Conservation (phyloP, 2,797 vertebrate species). For the Ptychobarbus kaznakovi region DNA sequence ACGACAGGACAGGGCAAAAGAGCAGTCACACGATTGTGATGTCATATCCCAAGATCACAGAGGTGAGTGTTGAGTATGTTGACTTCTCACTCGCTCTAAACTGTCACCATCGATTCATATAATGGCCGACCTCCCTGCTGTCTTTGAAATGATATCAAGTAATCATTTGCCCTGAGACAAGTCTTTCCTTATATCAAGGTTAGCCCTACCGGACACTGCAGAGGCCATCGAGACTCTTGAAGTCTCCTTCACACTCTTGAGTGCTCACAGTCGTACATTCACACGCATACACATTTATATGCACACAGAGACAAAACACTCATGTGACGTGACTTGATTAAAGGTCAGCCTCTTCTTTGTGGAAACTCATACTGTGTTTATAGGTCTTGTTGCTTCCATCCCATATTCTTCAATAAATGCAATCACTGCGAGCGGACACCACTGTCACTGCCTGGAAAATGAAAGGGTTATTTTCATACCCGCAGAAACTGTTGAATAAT, state of each 20-base stretch:
- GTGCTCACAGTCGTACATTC: neutral
- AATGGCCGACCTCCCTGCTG: slow-evolving; percentile 53
- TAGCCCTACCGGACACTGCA: slow-evolving; percentile 36
- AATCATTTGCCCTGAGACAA: slow-evolving; percentile 50
- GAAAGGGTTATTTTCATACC: slow-evolving; percentile 36
- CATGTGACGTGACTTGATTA: slow-evolving; percentile 41
- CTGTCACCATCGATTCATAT: slow-evolving; percentile 68
- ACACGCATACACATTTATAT: slow-evolving; percentile 26
- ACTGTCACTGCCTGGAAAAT: slow-evolving; percentile 10
- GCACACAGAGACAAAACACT: slow-evolving; percentile 39
- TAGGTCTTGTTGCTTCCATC: slow-evolving; percentile 28
- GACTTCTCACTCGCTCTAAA: slow-evolving; percentile 56
- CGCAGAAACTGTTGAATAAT: slow-evolving; percentile 36
- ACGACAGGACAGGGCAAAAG: slow-evolving; percentile 38
- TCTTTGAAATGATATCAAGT: slow-evolving; percentile 53
- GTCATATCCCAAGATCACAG: slow-evolving; percentile 39
- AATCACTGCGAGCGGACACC: slow-evolving; percentile 20
- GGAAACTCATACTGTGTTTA: slow-evolving; percentile 33
- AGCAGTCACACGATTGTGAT: slow-evolving; percentile 53
- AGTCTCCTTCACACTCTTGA: slow-evolving; percentile 37
- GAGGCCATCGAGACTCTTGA: slow-evolving; percentile 41
- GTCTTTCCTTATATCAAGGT: slow-evolving; percentile 57
- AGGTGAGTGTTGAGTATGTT: slow-evolving; percentile 38
- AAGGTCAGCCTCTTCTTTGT: slow-evolving; percentile 46
- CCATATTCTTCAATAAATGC: slow-evolving; percentile 29